Evolutionary conservation across 2,888 invertebrate species (phyloP), one percentile per base, ranked within the genome.

Genomic region (Drosophila algonquin): DNA sequence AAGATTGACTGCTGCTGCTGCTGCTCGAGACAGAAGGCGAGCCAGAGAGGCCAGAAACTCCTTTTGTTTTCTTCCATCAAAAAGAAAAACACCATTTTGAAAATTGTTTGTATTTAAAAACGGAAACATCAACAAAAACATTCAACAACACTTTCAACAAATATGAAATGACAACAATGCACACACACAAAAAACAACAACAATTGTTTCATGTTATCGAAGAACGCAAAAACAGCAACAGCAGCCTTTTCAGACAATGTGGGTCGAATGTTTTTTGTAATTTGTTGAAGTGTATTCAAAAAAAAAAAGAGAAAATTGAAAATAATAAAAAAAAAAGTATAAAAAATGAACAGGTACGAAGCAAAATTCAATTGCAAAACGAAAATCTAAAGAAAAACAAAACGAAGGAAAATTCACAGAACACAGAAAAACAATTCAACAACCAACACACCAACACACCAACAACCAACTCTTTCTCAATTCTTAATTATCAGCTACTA

Each of bases 401-500:
- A n/a, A 40, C 6, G 40, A 40, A 40, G 40, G 40, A 40, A 40
- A 50, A 30, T 46, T 35, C 18, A 27, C 32, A 46, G 52, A 30
- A 46, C 35, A 50, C 46, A 62, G 58, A 59, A 62, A 50, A 71
- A 53, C 76, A 68, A 57, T 63, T 50, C 30, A 75, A 48, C 46
- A 65, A 71, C 51, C 40, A 62, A 56, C 59, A 59, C 1, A n/a
- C n/a, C n/a, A n/a, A n/a, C 7, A 59, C 61, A 21, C 21, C 21
- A 60, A 48, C 47, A 67, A 51, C 62, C 59, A 76, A 63, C 68
- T 76, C 68, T 74, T 87, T 88, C 77, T 82, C 86, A 77, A 85
- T 77, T 87, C 80, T 79, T 82, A 87, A 83, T 87, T 82, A 87
- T 87, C 62, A 74, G 63, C 69, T 74, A 74, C 75, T 75, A 73